Base-by-base conservation (phyloP, 2,888 invertebrate genomes). In the Zelleria hepariella region DNA sequence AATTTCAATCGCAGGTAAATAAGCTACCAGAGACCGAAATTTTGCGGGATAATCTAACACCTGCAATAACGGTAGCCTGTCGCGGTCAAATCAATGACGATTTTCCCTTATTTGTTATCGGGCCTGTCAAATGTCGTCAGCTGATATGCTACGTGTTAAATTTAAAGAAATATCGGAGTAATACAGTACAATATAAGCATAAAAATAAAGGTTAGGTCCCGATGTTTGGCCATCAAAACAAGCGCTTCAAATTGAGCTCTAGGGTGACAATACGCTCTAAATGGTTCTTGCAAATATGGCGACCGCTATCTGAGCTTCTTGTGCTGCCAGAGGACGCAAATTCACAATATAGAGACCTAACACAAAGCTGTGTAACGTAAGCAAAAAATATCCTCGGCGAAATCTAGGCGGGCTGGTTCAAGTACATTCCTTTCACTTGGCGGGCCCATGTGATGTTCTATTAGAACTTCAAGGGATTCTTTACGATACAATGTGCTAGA, bases 241-340 rank as follows among this genome's bases (percentile, higher is more conserved):
- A 78, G 78, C 81, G 67, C 67, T 67, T 72, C 70, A 67, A 70
- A 72, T 75, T 71, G 70, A 80, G 79, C 77, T 78, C 78, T 78
- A 77, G 75, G 82, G 78, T 82, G 80, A 79, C 79, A 86, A 80
- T 76, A 75, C 77, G 81, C 77, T 80, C 76, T 80, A 81, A 79
- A 77, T 84, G 70, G 85, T 81, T 85, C 83, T 86, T 87, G 87
- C 89, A 89, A 89, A 89, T 86, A 89, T 89, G 89, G 89, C 89
- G 89, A 87, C 88, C 87, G 87, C 82, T 87, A 83, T 83, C 85
- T 86, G 85, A 84, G 88, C 84, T 86, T 87, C 86, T 85, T 78
- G 71, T 74, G 80, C 78, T 77, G 74, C 70, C 77, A 78, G 80
- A 82, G 80, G 76, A 79, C 81, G 80, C 20, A 78, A 86, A 84